Conservation (phyloP, 2,797 vertebrate genomes). For the Chrosomus eos region DNA sequence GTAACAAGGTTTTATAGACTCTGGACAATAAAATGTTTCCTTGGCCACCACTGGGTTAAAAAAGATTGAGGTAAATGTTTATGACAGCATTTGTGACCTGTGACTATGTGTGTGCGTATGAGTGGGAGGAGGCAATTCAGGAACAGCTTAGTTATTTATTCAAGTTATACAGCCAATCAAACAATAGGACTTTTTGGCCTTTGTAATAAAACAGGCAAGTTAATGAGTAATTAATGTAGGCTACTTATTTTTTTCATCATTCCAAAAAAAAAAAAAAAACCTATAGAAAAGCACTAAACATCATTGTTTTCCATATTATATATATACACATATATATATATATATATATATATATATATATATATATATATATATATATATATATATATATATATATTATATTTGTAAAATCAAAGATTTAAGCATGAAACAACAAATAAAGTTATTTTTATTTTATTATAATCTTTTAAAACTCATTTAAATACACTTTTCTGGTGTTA, state of each 20-base stretch:
- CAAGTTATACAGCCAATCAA: not conserved
- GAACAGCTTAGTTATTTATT: conserved; percentile 28
- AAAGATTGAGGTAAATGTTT: conserved; percentile 32
- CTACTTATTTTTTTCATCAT: not conserved
- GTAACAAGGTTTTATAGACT: conserved; percentile 53
- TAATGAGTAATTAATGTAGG: not conserved
- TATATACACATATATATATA: not conserved
- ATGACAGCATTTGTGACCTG: conserved; percentile 34
- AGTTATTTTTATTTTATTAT: not conserved
- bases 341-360: no score
- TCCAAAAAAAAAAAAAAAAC: not conserved
- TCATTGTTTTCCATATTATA: not conserved
- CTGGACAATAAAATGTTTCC: conserved; percentile 36
- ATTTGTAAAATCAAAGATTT: not conserved
- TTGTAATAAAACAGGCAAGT: conserved; percentile 1
- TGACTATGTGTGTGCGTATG: not conserved
- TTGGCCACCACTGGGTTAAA: not conserved
- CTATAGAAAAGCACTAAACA: not conserved
- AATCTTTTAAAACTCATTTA: not conserved
- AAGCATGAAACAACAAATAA: not conserved
- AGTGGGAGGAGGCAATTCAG: not conserved
- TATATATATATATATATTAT: no score
- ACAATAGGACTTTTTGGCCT: not conserved
- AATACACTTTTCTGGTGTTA: not conserved
- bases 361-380: no score